Base-by-base conservation (phyloP, 2,888 invertebrate species). In the Boloria euphrosyne region DNA sequence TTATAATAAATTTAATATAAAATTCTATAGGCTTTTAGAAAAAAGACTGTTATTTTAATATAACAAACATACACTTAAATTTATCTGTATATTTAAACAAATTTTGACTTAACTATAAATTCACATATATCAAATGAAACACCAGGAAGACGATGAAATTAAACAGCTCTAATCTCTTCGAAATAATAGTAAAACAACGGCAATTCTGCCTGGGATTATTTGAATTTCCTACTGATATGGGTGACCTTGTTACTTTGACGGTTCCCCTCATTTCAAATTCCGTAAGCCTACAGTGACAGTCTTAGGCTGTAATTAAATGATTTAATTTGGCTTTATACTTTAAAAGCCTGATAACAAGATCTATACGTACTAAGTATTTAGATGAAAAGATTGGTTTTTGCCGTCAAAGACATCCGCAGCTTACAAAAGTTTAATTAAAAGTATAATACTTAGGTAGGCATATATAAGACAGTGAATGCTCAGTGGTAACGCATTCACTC, bases 211-310 rank as follows among this genome's bases (percentile, higher is more conserved):
- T 55, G 55, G 55, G 43, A 44, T 17, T 62, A 50, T 67, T 67
- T 63, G 54, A 38, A 54, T 60, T 67, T 60, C 60, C 63, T 63
- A 44, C 62, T 63, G 47, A 54, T 67, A 64, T 51, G 54, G 17
- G 46, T n/a, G 64, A 47, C 53, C 59, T 67, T 60, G 54, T 67
- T 55, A 53, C 53, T 67, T 59, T 54, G 46, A 31, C 38, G 50
- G 27, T 59, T 64, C 55, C 27, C 60, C 52, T 52, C 54, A 62
- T 64, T 60, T 55, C 51, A 59, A 59, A 57, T 27, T 16, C 22
- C 13, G 57, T 46, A n/a, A 44, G 43, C 57, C 57, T 46, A 46
- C 16, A 27, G 22, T 46, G 46, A 13, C 57, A 46, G 22, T 22
- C 13, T 2, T 13, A 46, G 22, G 13, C n/a, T 46, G 18, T 55